These are phyloP conservation scores for Tethya wilhelma DNA, from an alignment of 37 sponge, comb jelly and placozoan genomes.

Conservation along the genomic window DNA sequence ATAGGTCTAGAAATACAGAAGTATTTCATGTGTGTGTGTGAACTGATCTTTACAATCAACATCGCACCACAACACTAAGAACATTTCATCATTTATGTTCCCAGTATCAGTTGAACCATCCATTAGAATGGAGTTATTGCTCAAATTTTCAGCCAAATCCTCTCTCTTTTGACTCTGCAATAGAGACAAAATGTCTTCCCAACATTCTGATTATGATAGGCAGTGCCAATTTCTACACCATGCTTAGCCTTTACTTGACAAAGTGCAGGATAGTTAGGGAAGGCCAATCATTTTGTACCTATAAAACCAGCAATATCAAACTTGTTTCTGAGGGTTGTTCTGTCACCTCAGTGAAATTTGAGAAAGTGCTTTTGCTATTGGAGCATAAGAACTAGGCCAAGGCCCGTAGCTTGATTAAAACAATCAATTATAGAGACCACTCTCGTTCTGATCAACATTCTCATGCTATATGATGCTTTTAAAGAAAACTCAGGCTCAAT, in stretches of 20 bases:
- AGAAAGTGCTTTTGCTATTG: neutral
- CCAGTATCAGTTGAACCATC: conserved; percentile 56
- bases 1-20: conserved; percentile 34
- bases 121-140: conserved; percentile 43
- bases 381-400: neutral
- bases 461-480: no score
- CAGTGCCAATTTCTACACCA: conserved; percentile 41
- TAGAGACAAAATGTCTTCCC: conserved; percentile 33
- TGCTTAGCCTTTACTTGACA: conserved; percentile 35
- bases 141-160: conserved; percentile 8
- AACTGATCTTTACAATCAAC: conserved; percentile 36
- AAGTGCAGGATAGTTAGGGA: conserved; percentile 19
- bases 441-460: no score
- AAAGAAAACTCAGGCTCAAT: no score
- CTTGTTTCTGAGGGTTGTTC: neutral
- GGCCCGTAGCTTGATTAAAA: no score
- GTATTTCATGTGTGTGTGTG: conserved; percentile 43
- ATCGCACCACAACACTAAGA: conserved; percentile 60
- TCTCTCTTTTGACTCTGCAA: conserved; percentile 41
- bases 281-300: neutral
- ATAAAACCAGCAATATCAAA: conserved; percentile 17
- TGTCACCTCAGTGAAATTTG: neutral
- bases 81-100: conserved; percentile 49
- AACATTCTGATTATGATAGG: conserved; percentile 31
- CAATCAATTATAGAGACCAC: no score